Base-by-base conservation (phyloP, 1,140 invertebrate species). In the Periplaneta americana region DNA sequence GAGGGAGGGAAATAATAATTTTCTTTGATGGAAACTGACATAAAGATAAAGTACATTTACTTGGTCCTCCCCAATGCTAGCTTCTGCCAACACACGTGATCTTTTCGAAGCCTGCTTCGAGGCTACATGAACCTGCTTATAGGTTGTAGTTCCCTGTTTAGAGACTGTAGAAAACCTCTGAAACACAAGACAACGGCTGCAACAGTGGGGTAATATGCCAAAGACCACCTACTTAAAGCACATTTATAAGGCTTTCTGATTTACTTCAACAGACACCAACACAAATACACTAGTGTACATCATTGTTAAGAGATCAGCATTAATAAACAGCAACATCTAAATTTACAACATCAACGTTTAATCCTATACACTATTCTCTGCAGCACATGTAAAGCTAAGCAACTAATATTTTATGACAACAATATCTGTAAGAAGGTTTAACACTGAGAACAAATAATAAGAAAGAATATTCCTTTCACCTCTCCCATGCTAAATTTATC, bases 1-100 rank as follows among this genome's bases (percentile, higher is more conserved):
- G 39, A 79, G 37, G 37, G 22, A 28, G n/a, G 31, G 79, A 80
- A 80, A 80, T 13, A 80, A 80, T 13, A 66, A 66, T 66, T 66
- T n/a, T 66, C 22, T n/a, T 66, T 28, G 22, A 66, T 28, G 48
- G 48, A 66, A 66, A 66, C 48, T 66, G n/a, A 28, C 48, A 66
- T 22, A 66, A n/a, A 66, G 48, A 66, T n/a, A 66, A 66, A 66
- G 48, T 13, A 66, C 48, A 37, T 66, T 80, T 80, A 80, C 79
- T 80, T 80, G 79, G 28, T 80, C 48, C 79, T 80, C 34, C 34
- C 34, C 79, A 34, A 74, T 6, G 79, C 66, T 80, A 74, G 48
- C 79, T 35, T 80, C 79, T 9, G 66, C 39, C 79, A 74, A 57
- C 79, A 35, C 22, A 32, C 48, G 39, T 66, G 48, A 74, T 34